These are phyloP conservation scores for Upupa epops DNA, from an alignment of 2,113 vertebrate species.

Conservation along the genomic window DNA sequence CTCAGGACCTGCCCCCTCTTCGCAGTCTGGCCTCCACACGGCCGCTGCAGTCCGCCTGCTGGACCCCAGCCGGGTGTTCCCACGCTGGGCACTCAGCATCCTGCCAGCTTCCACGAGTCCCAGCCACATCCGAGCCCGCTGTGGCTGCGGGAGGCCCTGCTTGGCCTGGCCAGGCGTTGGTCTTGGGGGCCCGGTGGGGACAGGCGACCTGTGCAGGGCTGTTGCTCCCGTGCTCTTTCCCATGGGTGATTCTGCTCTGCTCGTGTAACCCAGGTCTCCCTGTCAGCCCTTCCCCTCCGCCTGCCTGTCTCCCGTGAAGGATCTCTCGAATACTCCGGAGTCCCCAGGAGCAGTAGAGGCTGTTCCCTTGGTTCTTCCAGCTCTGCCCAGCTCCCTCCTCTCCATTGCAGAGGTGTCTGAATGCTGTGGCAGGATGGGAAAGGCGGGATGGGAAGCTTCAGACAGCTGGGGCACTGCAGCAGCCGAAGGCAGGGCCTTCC, in stretches of 20 bases:
- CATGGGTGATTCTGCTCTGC: neutral
- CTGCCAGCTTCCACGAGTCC: slow-evolving; percentile 76
- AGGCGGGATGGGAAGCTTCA: neutral
- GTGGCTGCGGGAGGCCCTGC: neutral
- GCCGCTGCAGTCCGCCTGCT: slow-evolving; percentile 39
- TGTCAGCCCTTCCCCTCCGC: neutral
- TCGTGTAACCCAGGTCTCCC: neutral
- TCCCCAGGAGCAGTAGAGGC: neutral
- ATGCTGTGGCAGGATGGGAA: neutral
- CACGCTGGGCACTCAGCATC: slow-evolving; percentile 56
- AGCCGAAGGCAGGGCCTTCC: neutral
- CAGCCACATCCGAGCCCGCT: slow-evolving; percentile 80
- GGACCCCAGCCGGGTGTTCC: slow-evolving; percentile 75
- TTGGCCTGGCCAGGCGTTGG: neutral
- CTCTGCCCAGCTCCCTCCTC: neutral
- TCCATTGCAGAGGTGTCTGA: neutral
- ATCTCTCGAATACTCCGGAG: neutral
- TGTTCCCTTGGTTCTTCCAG: neutral
- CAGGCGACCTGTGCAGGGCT: neutral
- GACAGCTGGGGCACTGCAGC: neutral
- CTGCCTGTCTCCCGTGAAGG: neutral
- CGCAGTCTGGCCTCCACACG: slow-evolving; percentile 54
- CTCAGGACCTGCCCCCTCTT: accelerated
- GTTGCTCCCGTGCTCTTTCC: neutral
- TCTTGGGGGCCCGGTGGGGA: slow-evolving; percentile 42